Evolutionary conservation across 2,888 invertebrate genomes (phyloP).

Genomic region (Lacanobia oleracea): DNA sequence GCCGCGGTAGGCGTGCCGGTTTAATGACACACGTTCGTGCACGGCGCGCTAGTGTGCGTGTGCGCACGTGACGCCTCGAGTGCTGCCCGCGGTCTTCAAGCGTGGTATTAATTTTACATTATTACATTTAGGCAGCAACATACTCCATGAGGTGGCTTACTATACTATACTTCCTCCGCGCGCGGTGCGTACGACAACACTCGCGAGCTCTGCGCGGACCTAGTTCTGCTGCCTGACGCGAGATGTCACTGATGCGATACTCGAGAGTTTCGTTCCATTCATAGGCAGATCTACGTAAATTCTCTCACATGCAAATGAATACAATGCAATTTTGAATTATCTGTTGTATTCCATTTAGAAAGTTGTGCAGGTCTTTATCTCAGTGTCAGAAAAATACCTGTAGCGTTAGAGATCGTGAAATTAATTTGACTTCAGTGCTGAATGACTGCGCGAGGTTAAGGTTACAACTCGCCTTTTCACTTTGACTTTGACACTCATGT

Average conservation of each 20-base stretch:
- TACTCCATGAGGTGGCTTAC: slow-evolving; percentile 23
- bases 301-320: not conserved
- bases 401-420: slow-evolving; percentile 8
- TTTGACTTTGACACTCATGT: slow-evolving; percentile 33
- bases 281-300: not conserved
- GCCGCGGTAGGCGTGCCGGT: slow-evolving; percentile 29
- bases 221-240: slow-evolving; percentile 21
- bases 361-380: not conserved
- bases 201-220: not conserved
- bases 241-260: slow-evolving; percentile 38
- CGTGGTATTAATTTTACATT: slow-evolving; percentile 52
- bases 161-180: slow-evolving; percentile 14
- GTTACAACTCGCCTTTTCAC: slow-evolving; percentile 26
- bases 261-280: not conserved
- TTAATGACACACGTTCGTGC: slow-evolving; percentile 23
- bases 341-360: not conserved
- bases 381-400: not conserved
- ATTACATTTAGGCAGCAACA: slow-evolving; percentile 44
- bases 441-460: slow-evolving; percentile 23
- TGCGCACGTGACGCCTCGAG: slow-evolving; percentile 48
- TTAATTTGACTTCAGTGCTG: slow-evolving; percentile 12
- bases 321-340: not conserved
- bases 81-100: slow-evolving; percentile 49
- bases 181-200: not conserved
- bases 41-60: not conserved